These are phyloP conservation scores for Brachionus koreanus DNA, from an alignment of 1,140 invertebrate genomes.

Conservation along the genomic window DNA sequence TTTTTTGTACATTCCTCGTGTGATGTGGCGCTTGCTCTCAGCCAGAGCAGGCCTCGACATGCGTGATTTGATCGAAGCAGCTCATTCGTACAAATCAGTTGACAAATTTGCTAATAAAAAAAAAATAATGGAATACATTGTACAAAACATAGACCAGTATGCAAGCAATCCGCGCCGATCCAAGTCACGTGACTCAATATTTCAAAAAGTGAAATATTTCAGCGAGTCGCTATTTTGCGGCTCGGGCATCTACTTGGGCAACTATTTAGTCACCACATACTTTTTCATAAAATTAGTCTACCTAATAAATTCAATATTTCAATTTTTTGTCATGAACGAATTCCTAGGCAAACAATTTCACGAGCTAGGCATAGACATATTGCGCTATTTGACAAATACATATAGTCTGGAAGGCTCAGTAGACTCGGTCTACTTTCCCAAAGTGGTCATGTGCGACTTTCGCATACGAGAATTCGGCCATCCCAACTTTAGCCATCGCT, in stretches of 20 bases:
- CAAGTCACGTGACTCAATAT: conserved; percentile 28
- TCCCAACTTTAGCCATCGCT: conserved; percentile 45
- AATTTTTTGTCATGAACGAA: conserved; percentile 44
- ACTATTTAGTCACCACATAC: conserved; percentile 41
- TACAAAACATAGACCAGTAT: conserved; percentile 41
- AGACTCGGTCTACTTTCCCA: conserved; percentile 43
- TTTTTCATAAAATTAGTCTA: conserved; percentile 42
- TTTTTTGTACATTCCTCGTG: conserved; percentile 56
- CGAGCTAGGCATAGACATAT: conserved; percentile 26
- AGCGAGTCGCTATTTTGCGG: conserved; percentile 34
- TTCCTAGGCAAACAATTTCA: conserved; percentile 42
- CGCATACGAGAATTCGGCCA: conserved; percentile 43
- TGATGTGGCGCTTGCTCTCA: conserved; percentile 52
- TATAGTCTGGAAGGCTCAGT: conserved; percentile 18
- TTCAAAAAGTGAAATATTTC: conserved; percentile 44
- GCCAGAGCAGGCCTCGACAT: conserved; percentile 27
- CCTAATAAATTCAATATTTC: conserved; percentile 30
- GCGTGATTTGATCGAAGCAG: conserved; percentile 36
- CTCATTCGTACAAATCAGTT: conserved; percentile 39
- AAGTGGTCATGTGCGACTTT: conserved; percentile 43
- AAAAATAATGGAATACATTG: conserved; percentile 44
- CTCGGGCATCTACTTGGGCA: conserved; percentile 34
- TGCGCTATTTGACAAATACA: conserved; percentile 34
- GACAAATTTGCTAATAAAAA: conserved; percentile 40
- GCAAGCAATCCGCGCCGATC: conserved; percentile 30